Percentiles rank a stretch among this genome's conserved stretches.
phyloP scores from a whole-genome alignment of 2,113 vertebrate genomes.

The Spea bombifrons region DNA sequence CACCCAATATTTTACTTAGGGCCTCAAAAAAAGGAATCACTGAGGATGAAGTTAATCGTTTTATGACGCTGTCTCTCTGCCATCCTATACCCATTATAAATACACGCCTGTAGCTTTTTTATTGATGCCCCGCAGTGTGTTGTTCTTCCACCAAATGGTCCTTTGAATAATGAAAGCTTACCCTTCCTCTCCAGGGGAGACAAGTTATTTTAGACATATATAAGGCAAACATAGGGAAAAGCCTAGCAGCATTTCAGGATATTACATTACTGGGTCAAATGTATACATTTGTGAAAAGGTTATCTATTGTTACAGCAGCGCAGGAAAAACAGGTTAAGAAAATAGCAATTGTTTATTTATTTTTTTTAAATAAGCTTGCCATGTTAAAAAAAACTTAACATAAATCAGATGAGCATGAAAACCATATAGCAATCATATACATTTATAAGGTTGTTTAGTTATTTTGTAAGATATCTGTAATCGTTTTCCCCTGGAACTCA shows the following conservation, averaged over 20 bases:
- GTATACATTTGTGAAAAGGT: background rate
- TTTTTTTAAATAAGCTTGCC: too few relatives aligned
- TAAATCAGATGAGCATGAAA: too few relatives aligned
- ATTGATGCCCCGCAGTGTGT: constrained; percentile 46
- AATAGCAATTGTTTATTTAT: too few relatives aligned
- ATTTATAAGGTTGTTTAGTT: too few relatives aligned
- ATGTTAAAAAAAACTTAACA: too few relatives aligned
- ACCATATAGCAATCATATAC: too few relatives aligned
- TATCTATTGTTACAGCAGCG: background rate
- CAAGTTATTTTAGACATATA: constrained; percentile 48
- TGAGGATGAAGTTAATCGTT: background rate
- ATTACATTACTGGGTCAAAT: constrained; percentile 51
- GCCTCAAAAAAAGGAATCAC: too few relatives aligned
- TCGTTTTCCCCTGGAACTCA: too few relatives aligned
- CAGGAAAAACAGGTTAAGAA: too few relatives aligned
- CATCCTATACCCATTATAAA: constrained; percentile 38
- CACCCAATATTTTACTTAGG: too few relatives aligned
- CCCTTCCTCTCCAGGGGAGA: constrained; percentile 31
- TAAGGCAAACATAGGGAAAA: constrained; percentile 35
- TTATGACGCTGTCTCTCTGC: background rate
- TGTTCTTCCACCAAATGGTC: constrained; percentile 53
- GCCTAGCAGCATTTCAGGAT: constrained; percentile 29
- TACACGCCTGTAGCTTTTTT: constrained; percentile 44
- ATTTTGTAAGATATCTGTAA: too few relatives aligned
- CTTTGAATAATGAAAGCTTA: constrained; percentile 41